Conservation (phyloP, 2,113 vertebrate species). For the Protobothrops mucrosquamatus region DNA sequence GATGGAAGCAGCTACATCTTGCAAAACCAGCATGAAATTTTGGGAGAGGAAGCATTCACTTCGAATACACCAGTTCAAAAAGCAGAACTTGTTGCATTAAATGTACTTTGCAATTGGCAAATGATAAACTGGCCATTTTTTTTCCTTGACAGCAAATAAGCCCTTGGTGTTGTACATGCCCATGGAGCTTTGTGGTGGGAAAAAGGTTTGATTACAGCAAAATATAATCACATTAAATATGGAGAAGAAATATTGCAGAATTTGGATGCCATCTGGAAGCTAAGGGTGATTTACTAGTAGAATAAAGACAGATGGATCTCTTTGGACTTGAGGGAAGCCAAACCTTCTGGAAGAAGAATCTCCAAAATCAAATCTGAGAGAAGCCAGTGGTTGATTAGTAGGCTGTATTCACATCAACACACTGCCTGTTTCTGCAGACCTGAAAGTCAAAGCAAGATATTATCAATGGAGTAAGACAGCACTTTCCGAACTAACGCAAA, state of each 20-base stretch:
- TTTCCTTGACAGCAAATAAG: background rate
- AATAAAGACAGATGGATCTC: background rate
- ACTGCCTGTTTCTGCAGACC: constrained; percentile 84
- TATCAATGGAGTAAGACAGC: background rate
- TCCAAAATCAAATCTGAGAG: background rate
- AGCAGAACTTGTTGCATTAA: background rate
- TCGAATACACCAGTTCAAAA: background rate
- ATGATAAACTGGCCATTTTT: background rate
- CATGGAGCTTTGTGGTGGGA: background rate
- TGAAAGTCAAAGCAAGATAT: constrained; percentile 35
- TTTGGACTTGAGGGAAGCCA: background rate
- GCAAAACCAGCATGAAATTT: background rate
- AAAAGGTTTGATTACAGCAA: background rate
- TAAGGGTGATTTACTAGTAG: background rate
- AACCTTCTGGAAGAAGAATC: background rate
- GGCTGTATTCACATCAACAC: constrained; percentile 67
- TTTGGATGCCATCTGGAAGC: background rate
- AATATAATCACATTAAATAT: background rate
- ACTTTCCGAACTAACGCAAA: background rate
- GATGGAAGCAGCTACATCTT: background rate
- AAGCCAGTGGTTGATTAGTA: constrained; percentile 68
- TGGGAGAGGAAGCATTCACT: background rate
- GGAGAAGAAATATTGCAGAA: background rate
- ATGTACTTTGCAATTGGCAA: background rate
- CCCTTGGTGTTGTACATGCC: background rate